Evolutionary conservation across 2,888 invertebrate species (phyloP), one percentile per base, ranked within the genome.

Genomic region (Hirtodrosophila alboralis): DNA sequence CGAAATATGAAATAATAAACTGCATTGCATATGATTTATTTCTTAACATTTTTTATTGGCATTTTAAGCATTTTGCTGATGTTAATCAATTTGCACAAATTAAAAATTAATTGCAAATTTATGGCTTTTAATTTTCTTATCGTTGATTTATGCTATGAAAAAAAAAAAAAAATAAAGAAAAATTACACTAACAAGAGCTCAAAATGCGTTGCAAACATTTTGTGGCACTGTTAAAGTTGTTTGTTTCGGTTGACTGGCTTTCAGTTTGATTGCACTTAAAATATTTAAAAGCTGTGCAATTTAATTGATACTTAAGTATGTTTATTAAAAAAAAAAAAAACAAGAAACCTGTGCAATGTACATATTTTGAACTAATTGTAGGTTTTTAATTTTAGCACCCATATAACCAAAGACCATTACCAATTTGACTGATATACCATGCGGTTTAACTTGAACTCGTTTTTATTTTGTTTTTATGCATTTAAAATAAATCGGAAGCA

Each of bases 51-150:
- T 61, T 62, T 62, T 65, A 64, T 57, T 77, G 72, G 68, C 80
- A 40, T 64, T 72, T 64, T 54, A 59, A 47, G 57, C 67, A 52
- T n/a, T n/a, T n/a, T 73, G 54, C 71, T 77, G 77, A 83, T 83
- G 76, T 41, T 84, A 69, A 78, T 84, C 78, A 76, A 78, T 84
- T 78, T 79, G 74, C 72, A 78, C 88, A 87, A 87, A 87, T 87
- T 87, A 84, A 87, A 87, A 86, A 78, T 87, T 87, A 87, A 87
- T 87, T 87, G 87, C 74, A 77, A 87, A 87, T 87, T 87, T 87
- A 87, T 87, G 70, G 84, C 87, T 79, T 87, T 87, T 87, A 87
- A 87, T 87, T 87, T 87, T 83, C 78, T 80, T 84, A 76, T 70
- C 72, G 68, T 51, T 87, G 88, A 87, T 83, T 87, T 87, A 83